phyloP scores from a whole-genome alignment of 2,797 vertebrate genomes.

The Serranus cabrilla region DNA sequence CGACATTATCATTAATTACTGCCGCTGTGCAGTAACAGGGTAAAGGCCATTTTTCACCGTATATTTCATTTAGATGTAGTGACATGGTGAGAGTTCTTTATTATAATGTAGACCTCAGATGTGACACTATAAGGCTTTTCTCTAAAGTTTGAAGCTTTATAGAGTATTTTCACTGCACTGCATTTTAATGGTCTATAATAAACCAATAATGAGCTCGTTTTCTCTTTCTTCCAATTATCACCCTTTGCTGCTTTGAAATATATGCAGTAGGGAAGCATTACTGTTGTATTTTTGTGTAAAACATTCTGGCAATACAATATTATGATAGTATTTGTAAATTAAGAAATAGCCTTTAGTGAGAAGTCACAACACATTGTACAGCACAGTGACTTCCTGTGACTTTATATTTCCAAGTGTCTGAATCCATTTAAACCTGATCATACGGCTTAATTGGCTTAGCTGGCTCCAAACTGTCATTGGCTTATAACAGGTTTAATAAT shows the following conservation, averaged over 20 bases:
- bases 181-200: not conserved
- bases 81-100: not conserved
- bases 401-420: not conserved
- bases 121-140: not conserved
- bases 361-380: not conserved
- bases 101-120: not conserved
- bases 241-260: slow-evolving; percentile 2
- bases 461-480: not conserved
- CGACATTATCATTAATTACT: slow-evolving; percentile 1
- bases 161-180: not conserved
- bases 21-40: not conserved
- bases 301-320: no score
- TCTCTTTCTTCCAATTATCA: not conserved
- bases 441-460: not conserved
- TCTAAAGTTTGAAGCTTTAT: not conserved
- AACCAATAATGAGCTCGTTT: not conserved
- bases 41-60: not conserved
- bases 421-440: not conserved
- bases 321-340: no score
- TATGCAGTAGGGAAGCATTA: not conserved
- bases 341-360: not conserved
- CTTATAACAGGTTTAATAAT: not conserved
- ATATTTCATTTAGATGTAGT: slow-evolving; percentile 9
- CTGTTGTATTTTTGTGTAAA: not conserved
- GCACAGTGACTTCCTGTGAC: not conserved